Conservation (phyloP, 2,797 vertebrate genomes). For the Tarsius wallacei region DNA sequence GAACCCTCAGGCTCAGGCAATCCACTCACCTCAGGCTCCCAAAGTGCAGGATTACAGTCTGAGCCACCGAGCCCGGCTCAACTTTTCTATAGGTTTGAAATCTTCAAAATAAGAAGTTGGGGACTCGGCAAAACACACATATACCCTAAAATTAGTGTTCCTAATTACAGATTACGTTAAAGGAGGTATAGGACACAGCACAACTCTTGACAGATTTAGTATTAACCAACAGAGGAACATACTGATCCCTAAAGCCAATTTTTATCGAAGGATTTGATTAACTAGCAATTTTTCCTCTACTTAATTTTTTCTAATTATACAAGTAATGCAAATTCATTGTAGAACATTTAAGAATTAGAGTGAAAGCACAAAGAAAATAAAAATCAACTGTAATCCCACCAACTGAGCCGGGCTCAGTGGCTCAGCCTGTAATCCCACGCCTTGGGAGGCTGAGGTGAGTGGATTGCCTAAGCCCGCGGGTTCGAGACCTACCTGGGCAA, state of each 20-base stretch:
- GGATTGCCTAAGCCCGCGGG: background rate
- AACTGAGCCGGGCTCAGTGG: too few species aligned
- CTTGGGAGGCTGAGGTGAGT: background rate
- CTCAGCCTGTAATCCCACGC: too few species aligned
- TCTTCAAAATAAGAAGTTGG: constrained; percentile 47
- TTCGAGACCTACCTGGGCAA: too few species aligned
- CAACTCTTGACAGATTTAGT: background rate
- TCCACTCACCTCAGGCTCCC: too few species aligned
- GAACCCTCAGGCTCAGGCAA: too few species aligned
- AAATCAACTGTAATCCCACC: background rate
- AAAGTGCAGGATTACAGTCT: too few species aligned
- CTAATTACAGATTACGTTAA: background rate
- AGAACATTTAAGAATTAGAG: constrained; percentile 20
- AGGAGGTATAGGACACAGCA: background rate
- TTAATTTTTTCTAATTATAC: constrained; percentile 4
- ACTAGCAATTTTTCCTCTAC: background rate
- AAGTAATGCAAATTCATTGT: constrained; percentile 4
- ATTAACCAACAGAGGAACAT: background rate
- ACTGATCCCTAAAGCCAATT: background rate
- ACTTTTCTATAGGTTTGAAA: constrained; percentile 5
- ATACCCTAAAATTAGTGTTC: background rate
- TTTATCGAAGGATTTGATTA: constrained; percentile 38
- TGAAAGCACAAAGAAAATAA: constrained; percentile 18
- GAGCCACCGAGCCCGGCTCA: too few species aligned
- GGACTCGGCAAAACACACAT: background rate